Base-by-base conservation (phyloP, 2,797 vertebrate genomes). In the Sardinella longiceps region DNA sequence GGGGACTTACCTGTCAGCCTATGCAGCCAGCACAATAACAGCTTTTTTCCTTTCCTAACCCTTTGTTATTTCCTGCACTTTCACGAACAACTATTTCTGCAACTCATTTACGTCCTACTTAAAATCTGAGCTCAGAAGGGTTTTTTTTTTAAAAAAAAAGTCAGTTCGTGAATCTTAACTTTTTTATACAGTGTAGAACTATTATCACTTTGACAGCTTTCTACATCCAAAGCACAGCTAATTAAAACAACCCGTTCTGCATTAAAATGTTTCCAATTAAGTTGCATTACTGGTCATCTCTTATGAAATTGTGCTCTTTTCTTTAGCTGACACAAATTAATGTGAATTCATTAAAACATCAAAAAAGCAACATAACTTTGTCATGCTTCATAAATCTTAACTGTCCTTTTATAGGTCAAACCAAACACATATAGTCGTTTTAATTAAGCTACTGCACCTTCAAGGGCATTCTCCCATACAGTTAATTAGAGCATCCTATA, bases 291-390 rank as follows among this genome's bases (percentile, higher is more conserved):
- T 43, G 18, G 37, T 43, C 20, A 77, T 23, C 37, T 60, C 23
- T 25, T 9, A 25, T 39, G 30, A 74, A 33, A 70, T 18, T 18
- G 66, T 74, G 37, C 33, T 39, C 37, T 77, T 43, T 74, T 63
- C 58, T 63, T 30, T 66, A 11, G 6, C 66, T 43, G 18, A 43
- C 6, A 37, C 33, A 43, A 77, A 43, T 77, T 77, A 43, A 43
- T 23, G 43, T 20, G 7, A 77, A 77, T 39, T 77, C 70, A 77
- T 77, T 37, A 77, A 77, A n/a, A n/a, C n/a, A n/a, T n/a, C n/a
- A n/a, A n/a, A n/a, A 77, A 74, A 23, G 63, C 30, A 33, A 33
- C 12, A 30, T 12, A 70, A 70, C 63, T 77, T 77, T 43, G 70
- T 77, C 70, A 77, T 77, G 6, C 37, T 43, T 37, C 70, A 77